These are phyloP conservation scores for Monomorium pharaonis DNA, from an alignment of 1,140 invertebrate genomes.

Conservation along the genomic window DNA sequence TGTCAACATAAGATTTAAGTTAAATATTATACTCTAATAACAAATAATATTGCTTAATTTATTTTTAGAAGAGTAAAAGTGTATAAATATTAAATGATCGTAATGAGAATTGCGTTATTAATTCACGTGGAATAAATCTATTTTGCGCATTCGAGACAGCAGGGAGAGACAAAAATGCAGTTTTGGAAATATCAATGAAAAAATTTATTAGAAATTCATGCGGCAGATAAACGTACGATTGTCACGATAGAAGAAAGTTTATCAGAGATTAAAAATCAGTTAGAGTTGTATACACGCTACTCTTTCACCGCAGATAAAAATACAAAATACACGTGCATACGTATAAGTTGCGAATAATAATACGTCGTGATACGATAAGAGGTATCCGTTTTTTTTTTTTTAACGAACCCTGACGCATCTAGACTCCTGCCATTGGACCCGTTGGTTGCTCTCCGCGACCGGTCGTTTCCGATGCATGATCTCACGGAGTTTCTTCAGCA, in stretches of 20 bases:
- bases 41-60: background rate
- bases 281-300: background rate
- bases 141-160: background rate
- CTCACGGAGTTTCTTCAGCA: slow-evolving; percentile 78
- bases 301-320: background rate
- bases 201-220: slow-evolving; percentile 7
- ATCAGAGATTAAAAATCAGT: background rate
- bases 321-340: background rate
- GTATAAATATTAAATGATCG: background rate
- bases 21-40: slow-evolving; percentile 3
- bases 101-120: background rate
- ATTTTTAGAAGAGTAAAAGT: background rate
- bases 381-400: background rate
- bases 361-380: too few relatives aligned
- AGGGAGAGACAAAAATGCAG: background rate
- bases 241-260: background rate
- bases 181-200: background rate
- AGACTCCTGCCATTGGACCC: slow-evolving; percentile 73
- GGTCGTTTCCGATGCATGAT: slow-evolving; percentile 80
- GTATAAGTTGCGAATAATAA: background rate
- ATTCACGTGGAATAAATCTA: background rate
- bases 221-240: background rate
- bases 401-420: slow-evolving; percentile 78
- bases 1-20: background rate
- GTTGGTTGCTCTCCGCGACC: slow-evolving; percentile 58